Conservation (phyloP, 2,113 vertebrate genomes). For the Neofelis nebulosa region DNA sequence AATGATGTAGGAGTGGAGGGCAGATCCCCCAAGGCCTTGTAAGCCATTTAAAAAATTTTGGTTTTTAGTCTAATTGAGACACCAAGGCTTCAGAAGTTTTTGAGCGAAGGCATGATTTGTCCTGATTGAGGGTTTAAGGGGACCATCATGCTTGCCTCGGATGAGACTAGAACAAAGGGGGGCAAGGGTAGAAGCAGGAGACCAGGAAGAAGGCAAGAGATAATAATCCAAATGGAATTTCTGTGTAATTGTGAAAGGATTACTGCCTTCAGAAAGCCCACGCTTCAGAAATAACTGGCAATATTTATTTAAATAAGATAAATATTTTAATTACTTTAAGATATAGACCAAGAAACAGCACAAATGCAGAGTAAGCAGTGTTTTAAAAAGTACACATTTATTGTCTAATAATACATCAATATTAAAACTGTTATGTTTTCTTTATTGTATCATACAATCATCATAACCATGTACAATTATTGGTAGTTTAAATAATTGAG, state of each 20-base stretch:
- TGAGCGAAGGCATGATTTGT: neutral
- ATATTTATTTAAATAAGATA: neutral
- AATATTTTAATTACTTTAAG: conserved; percentile 11
- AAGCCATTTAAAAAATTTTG: neutral
- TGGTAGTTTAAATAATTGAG: conserved; percentile 56
- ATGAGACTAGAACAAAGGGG: neutral
- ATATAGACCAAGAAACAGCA: neutral
- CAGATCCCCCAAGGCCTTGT: neutral
- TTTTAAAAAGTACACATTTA: neutral
- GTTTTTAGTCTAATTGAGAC: neutral
- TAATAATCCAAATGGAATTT: neutral
- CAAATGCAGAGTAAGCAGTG: neutral
- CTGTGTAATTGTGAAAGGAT: neutral
- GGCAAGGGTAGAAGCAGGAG: neutral
- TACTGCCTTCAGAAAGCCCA: neutral
- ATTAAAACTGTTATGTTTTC: conserved; percentile 28
- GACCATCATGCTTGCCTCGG: neutral
- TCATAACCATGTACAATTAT: conserved; percentile 20
- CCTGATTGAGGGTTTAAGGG: neutral
- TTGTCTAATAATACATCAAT: neutral
- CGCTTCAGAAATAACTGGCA: neutral
- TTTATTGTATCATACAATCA: conserved; percentile 15
- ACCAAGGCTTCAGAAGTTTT: neutral
- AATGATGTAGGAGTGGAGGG: neutral
- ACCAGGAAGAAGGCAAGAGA: neutral